Evolutionary conservation across 2,888 invertebrate genomes (phyloP).

Genomic region (Lydus trimaculatus): DNA sequence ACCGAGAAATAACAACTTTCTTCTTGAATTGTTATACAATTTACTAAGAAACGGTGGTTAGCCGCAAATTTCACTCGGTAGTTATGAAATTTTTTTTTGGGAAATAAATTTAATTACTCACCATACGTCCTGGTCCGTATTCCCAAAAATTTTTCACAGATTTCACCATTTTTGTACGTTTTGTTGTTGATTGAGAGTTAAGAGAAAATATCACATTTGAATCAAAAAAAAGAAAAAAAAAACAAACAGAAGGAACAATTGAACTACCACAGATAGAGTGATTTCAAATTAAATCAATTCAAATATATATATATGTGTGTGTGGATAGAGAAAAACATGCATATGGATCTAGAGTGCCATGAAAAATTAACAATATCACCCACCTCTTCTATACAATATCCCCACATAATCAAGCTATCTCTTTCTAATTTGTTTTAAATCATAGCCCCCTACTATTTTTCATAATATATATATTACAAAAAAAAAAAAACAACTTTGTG

Average conservation of each 20-base stretch:
- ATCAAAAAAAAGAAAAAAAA: slow-evolving; percentile 22
- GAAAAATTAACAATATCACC: neutral
- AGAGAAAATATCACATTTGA: slow-evolving; percentile 17
- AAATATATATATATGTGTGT: neutral
- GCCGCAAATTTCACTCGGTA: neutral
- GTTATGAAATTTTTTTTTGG: neutral
- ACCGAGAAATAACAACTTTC: neutral
- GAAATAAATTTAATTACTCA: slow-evolving; percentile 31
- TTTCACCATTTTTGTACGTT: slow-evolving; percentile 32
- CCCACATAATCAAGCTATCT: neutral
- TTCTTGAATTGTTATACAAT: too few species aligned
- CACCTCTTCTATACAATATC: neutral
- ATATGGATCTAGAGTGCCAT: neutral
- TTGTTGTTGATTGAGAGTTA: neutral
- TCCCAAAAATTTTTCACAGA: slow-evolving; percentile 46
- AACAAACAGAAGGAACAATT: slow-evolving; percentile 26
- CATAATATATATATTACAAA: neutral
- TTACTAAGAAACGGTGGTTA: neutral
- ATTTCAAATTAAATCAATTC: neutral
- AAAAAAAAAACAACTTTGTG: too few species aligned
- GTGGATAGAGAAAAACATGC: neutral
- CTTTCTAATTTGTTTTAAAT: neutral
- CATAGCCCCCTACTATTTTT: slow-evolving; percentile 4
- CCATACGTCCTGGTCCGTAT: slow-evolving; percentile 44
- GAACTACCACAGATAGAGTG: slow-evolving; percentile 5